Conservation (phyloP, 2,888 invertebrate genomes). For the Apomyelois bistriatella region DNA sequence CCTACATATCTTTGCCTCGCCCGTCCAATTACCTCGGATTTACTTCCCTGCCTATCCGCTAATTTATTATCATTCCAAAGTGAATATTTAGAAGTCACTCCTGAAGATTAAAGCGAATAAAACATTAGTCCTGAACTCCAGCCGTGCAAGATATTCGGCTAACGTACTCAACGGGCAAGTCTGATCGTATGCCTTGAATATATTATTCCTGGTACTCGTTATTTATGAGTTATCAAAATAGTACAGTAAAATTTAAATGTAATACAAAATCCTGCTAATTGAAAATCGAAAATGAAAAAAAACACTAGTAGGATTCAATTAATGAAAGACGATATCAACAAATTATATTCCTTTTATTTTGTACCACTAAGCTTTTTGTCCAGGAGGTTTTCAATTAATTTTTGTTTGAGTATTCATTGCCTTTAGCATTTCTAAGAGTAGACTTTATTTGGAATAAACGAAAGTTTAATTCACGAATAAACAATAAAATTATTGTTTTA, state of each 20-base stretch:
- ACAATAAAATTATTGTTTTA: too few species aligned
- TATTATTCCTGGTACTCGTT: constrained; percentile 24
- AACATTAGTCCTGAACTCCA: constrained; percentile 32
- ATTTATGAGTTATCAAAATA: not conserved
- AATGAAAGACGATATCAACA: too few species aligned
- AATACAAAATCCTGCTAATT: too few species aligned
- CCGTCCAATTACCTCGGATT: constrained; percentile 42
- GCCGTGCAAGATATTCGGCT: constrained; percentile 31
- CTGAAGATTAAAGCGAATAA: constrained; percentile 44
- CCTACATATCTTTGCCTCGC: constrained; percentile 28
- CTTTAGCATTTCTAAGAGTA: too few species aligned
- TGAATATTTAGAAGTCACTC: constrained; percentile 45
- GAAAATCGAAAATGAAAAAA: too few species aligned
- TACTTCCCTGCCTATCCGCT: constrained; percentile 38
- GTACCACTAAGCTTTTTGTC: too few species aligned
- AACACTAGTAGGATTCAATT: too few species aligned
- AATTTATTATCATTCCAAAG: constrained; percentile 49
- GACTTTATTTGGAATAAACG: too few species aligned
- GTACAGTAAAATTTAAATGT: not conserved
- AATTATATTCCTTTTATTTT: too few species aligned
- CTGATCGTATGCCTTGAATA: constrained; percentile 33
- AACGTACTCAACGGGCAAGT: constrained; percentile 32
- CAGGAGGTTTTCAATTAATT: too few species aligned
- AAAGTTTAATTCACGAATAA: too few species aligned
- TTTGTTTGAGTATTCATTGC: too few species aligned